Base-by-base conservation (phyloP, 2,888 invertebrate species). In the Nomada ruficornis region DNA sequence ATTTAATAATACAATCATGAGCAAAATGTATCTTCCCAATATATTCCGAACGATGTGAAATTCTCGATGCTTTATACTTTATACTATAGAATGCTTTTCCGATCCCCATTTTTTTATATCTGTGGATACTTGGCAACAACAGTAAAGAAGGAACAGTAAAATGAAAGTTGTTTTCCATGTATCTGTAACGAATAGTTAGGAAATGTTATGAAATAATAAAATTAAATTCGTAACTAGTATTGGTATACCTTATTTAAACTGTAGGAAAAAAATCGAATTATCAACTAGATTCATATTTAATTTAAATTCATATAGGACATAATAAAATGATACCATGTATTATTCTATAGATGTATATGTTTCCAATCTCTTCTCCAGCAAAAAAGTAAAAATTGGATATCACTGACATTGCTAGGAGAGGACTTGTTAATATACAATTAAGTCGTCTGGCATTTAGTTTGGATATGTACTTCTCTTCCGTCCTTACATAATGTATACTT, bases 301-400 rank as follows among this genome's bases (percentile, higher is more conserved):
- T 52, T 47, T 11, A 57, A 62, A n/a, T 36, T 36, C 36, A 36
- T 7, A 36, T 68, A 67, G n/a, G 52, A 78, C 75, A 85, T 52
- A 47, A 86, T 83, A 67, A 47, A 55, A 60, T 86, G 89, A 90
- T 94, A 95, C 96, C 95, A 87, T 94, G 89, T 50, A 95, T 90
- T 73, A 97, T 94, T 89, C 96, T 95, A 54, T 94, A 94, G 90
- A 97, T 94, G 91, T 96, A 97, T 86, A 96, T 94, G 91, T 96
- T 95, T 9, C 98, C 98, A 78, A 98, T 95, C 75, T 96, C 95
- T 81, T 94, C 94, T 0, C 97, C 97, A 80, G 96, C 97, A 94
- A 98, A 97, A 92, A 98, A 98, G 94, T 97, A 98, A 91, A 98
- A 97, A 94, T 97, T 98, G 0, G 98, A 98, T 90, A 98, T 95